Evolutionary conservation across 2,113 vertebrate genomes (phyloP).

Genomic region (Sinocyclocheilus grahami): DNA sequence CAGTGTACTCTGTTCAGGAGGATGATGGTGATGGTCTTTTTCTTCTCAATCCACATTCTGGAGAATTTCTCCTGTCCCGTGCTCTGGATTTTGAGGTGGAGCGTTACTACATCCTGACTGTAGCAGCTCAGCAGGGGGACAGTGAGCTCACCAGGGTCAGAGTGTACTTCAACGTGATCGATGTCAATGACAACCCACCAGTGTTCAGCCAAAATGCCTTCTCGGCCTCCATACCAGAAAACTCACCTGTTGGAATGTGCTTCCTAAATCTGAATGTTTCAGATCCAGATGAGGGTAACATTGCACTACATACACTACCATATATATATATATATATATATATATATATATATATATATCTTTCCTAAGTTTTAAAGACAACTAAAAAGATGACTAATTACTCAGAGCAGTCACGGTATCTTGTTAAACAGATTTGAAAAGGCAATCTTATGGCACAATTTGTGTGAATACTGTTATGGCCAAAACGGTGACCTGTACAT

Average conservation of each 20-base stretch:
- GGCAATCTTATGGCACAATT: too few relatives aligned
- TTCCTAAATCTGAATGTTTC: constrained; percentile 72
- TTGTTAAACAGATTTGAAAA: too few relatives aligned
- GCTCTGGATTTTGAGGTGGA: constrained; percentile 75
- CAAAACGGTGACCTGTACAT: too few relatives aligned
- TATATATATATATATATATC: too few relatives aligned
- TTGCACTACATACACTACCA: neutral
- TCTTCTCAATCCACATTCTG: constrained; percentile 72
- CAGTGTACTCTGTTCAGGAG: constrained; percentile 72
- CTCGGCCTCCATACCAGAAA: constrained; percentile 66
- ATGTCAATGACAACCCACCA: constrained; percentile 78
- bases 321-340: too few relatives aligned
- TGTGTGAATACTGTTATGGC: too few relatives aligned
- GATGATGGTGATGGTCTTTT: constrained; percentile 77
- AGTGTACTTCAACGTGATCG: constrained; percentile 76
- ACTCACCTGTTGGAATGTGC: constrained; percentile 64
- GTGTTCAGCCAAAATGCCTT: constrained; percentile 64
- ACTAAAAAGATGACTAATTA: too few relatives aligned
- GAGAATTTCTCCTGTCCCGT: constrained; percentile 76
- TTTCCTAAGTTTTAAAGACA: too few relatives aligned
- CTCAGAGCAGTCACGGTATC: too few relatives aligned
- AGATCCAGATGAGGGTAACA: constrained; percentile 71
- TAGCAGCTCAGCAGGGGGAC: constrained; percentile 62
- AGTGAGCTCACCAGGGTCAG: constrained; percentile 65
- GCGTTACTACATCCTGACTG: constrained; percentile 72